Evolutionary conservation across 2,888 invertebrate genomes (phyloP).

Genomic region (Coecobrya sp.): DNA sequence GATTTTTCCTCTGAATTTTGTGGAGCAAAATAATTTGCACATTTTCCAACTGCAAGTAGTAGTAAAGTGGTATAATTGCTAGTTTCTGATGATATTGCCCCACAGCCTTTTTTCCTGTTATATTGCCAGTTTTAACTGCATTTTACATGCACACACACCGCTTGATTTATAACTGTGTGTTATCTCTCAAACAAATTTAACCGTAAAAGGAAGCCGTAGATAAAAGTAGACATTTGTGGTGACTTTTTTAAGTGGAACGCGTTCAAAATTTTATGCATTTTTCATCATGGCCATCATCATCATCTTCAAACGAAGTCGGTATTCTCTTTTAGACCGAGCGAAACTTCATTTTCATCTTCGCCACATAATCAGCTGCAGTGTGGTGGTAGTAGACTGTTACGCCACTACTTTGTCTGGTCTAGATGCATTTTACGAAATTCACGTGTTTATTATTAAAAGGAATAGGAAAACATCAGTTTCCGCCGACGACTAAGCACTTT

Average conservation of each 20-base stretch:
- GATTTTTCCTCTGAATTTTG: background rate
- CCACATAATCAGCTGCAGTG: background rate
- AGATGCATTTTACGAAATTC: background rate
- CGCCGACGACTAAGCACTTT: constrained; percentile 7
- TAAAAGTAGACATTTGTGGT: background rate
- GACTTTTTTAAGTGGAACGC: background rate
- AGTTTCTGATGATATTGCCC: too few relatives aligned
- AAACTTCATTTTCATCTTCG: background rate
- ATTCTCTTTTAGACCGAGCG: too few relatives aligned
- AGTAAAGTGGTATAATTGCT: too few relatives aligned
- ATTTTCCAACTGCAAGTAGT: too few relatives aligned
- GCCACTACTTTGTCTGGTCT: background rate
- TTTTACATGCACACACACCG: background rate
- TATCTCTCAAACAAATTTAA: background rate
- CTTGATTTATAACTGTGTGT: constrained; percentile 9
- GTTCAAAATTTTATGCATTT: constrained; percentile 23
- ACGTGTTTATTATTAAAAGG: constrained; percentile 30
- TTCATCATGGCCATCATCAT: background rate
- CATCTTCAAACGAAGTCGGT: background rate
- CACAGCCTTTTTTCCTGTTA: background rate
- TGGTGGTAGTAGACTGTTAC: background rate
- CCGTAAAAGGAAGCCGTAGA: background rate
- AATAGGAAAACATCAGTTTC: constrained; percentile 52
- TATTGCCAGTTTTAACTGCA: background rate
- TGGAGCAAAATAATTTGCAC: too few relatives aligned